Base-by-base conservation (phyloP, 2,888 invertebrate species). In the Conus canariensis region DNA sequence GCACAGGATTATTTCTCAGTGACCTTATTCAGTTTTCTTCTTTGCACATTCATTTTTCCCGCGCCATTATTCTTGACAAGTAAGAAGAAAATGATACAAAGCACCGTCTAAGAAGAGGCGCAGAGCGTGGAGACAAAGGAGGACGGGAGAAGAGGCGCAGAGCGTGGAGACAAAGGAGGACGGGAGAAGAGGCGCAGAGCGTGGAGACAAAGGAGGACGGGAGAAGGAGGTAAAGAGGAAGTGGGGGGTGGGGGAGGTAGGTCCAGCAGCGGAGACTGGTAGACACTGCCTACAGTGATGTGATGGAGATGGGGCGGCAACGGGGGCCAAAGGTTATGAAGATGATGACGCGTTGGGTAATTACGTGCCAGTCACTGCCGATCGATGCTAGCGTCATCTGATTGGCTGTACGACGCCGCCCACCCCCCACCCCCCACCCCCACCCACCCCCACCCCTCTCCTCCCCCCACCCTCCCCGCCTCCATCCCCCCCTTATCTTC, bases 311-410 rank as follows among this genome's bases (percentile, higher is more conserved):
- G 45, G 45, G 45, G 45, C 3, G 45, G 45, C 45, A 45, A 45
- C 45, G 2, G 30, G 30, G 12, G 77, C 25, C 74, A n/a, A 16
- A 14, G 77, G 77, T 30, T 30, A 80, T 80, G 77, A 80, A 30
- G 30, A 80, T 45, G 77, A 80, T 80, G 77, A 80, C 77, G 22
- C 77, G 45, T 30, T 77, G 77, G 77, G 77, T 80, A 80, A 80
- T 80, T 12, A 80, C 77, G 4, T 80, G 77, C 30, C 77, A 80
- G 16, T 80, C 77, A 80, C 45, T 30, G 77, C 30, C 45, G 77
- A 80, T 80, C 30, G 77, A 80, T 80, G 25, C 77, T 80, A 30
- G 45, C 77, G 45, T 80, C 77, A 80, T 30, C 30, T 45, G 25
- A 45, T 80, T 80, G 77, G 14, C 77, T 80, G 77, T 30, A 45